These are phyloP conservation scores for Adelognathus sp. DNA, from an alignment of 2,888 invertebrate species.

Conservation along the genomic window DNA sequence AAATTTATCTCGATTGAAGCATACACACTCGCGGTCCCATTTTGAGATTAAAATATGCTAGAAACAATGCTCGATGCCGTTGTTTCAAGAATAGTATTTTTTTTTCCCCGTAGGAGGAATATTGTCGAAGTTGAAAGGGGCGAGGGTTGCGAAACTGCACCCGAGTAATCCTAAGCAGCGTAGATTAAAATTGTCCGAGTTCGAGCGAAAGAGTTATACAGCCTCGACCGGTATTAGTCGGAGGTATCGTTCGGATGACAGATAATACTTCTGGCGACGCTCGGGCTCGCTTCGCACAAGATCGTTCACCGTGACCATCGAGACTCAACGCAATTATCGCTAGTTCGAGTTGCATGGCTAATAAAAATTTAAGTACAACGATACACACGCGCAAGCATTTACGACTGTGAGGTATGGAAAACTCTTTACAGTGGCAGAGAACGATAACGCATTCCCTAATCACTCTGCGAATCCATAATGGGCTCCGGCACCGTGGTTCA, in stretches of 20 bases:
- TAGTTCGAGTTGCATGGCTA: neutral
- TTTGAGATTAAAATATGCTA: too few species aligned
- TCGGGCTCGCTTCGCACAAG: neutral
- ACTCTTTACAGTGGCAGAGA: neutral
- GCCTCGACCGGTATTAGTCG: neutral
- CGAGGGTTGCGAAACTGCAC: neutral
- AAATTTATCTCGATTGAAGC: too few species aligned
- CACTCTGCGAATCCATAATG: neutral
- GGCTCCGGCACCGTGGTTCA: neutral
- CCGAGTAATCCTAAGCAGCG: neutral
- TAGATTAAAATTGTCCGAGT: neutral
- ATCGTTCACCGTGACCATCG: conserved; percentile 26
- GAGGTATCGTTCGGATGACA: neutral
- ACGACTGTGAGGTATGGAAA: neutral
- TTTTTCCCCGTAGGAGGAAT: neutral
- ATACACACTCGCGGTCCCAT: too few species aligned
- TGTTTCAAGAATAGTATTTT: too few species aligned
- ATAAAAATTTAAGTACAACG: conserved; percentile 14
- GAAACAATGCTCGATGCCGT: too few species aligned
- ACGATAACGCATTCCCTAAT: neutral
- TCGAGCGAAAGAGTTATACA: neutral
- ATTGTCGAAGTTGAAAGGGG: neutral
- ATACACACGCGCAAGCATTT: neutral
- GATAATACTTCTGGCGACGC: neutral
- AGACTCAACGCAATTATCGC: neutral